A percentile compares a stretch with the other conserved stretches of the same genome.
phyloP scores from a whole-genome alignment of 2,888 invertebrate genomes.

The Sepiola atlantica region DNA sequence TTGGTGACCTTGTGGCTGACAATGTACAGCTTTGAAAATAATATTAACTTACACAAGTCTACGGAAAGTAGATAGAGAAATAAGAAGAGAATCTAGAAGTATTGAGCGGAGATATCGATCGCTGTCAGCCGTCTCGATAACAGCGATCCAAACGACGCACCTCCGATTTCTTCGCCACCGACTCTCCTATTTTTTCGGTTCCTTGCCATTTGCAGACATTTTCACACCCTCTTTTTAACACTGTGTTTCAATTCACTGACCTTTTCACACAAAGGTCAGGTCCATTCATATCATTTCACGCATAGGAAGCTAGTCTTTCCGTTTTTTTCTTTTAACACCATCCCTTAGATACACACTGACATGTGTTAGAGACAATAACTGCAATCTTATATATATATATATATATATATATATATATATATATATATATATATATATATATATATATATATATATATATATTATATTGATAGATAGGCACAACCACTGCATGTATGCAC shows the following conservation, averaged over 20 bases:
- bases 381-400: background rate
- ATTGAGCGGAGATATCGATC: background rate
- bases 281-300: slow-evolving; percentile 13
- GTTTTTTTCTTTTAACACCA: background rate
- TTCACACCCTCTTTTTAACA: background rate
- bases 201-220: background rate
- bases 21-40: too few relatives aligned
- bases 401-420: background rate
- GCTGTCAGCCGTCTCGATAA: slow-evolving; percentile 32
- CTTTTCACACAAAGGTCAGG: background rate
- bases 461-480: background rate
- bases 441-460: background rate
- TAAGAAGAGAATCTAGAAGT: background rate
- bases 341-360: background rate
- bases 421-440: background rate
- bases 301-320: background rate
- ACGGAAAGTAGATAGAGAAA: background rate
- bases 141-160: background rate
- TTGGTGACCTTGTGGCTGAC: too few relatives aligned
- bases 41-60: too few relatives aligned
- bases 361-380: background rate
- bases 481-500: background rate
- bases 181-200: background rate
- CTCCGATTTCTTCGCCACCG: background rate
- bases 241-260: background rate